Evolutionary conservation across 2,797 vertebrate genomes (phyloP), one percentile per base, ranked within the genome.

Genomic region (Xenentodon cancila): DNA sequence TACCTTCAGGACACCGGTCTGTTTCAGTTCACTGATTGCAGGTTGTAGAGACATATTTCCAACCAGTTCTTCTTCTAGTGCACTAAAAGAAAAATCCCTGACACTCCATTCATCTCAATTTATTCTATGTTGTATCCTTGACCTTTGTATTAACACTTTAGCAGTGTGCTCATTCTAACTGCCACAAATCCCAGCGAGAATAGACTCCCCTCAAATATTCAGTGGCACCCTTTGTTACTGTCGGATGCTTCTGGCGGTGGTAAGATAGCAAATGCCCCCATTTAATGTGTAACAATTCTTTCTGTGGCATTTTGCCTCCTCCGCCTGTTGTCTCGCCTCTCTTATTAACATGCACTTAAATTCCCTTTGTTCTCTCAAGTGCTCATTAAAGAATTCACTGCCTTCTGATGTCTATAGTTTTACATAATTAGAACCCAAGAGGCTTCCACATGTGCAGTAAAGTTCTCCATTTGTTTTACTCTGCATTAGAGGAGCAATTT

Each of bases 351-450:
- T 92, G 89, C 90, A 91, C 88, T 92, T 93, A 92, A 92, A 92
- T 93, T 93, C 91, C 91, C 91, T 93, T 93, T 93, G 91, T 94
- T 93, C 92, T 92, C 92, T 91, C 92, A 91, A 92, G 93, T 87
- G 82, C 90, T 93, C 93, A 94, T 93, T 94, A 94, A 93, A 85
- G 85, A 92, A 93, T 93, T 91, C 89, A 89, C 89, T 90, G 88
- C 85, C 90, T 92, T 93, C 91, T 91, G 90, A 93, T 91, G 89
- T 94, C 91, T 93, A 91, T 92, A 92, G 93, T 92, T 94, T 94
- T 93, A 91, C 91, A 93, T 93, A 94, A 94, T 94, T 92, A 93
- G 91, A 92, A 91, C 93, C 93, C 93, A 90, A 89, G 92, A 93
- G 93, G 89, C 73, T 91, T 92, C 85, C 85, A 87, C 87, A 66